Base-by-base conservation (phyloP, 2,888 invertebrate genomes). In the Melanostoma mellinum region DNA sequence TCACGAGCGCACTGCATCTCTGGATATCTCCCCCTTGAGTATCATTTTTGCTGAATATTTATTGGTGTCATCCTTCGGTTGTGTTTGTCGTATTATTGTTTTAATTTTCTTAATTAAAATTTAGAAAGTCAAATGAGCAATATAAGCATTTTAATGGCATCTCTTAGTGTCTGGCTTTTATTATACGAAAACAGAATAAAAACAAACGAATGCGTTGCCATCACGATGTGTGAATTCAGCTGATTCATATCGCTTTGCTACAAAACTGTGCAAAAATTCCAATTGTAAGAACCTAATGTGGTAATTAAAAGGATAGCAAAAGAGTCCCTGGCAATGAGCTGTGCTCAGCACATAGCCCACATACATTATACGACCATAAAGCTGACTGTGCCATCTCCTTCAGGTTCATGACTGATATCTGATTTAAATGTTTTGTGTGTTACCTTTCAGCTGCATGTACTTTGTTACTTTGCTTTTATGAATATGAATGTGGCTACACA, bases 81-180 rank as follows among this genome's bases (percentile, higher is more conserved):
- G 6, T 63, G 9, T 40, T 40, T n/a, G n/a, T 40, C 30, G 50
- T 48, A 46, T 58, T 74, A 50, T 65, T 56, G 52, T 73, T 78
- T 77, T 82, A 82, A 78, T 82, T 82, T 58, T 52, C 78, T 78
- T 84, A 84, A 84, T 84, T 84, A 84, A 78, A 84, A 78, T 78
- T 74, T 69, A 78, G 73, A 60, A 82, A 84, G 46, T 42, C 68
- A 78, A 84, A 84, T 69, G 58, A 78, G 65, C 73, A 84, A 63
- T 69, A 58, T 36, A 40, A 61, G 40, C 50, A 63, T 48, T 56
- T 60, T 60, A 20, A 20, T 46, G 50, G 60, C 50, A 48, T 20
- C 38, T 48, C 32, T 30, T 6, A 40, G 32, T 46, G 40, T 36
- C 42, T 53, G 63, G 6, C 5, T 50, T 71, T 50, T 50, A 58